These are phyloP conservation scores for Apamea anceps DNA, from an alignment of 2,888 invertebrate species.

Conservation along the genomic window DNA sequence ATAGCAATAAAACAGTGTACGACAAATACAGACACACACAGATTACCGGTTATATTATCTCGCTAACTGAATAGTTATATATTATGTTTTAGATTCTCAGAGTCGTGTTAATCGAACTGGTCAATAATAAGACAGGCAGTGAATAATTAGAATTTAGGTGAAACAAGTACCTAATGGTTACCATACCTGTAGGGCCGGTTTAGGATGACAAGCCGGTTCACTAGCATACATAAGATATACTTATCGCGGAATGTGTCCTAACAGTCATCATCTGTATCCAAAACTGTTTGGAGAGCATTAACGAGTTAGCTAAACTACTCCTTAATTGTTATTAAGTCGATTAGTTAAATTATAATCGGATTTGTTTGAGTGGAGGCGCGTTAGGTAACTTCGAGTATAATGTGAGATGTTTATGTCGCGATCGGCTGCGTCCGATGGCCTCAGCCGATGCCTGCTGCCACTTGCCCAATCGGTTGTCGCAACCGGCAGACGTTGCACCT, in stretches of 20 bases:
- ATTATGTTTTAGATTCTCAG: conserved; percentile 24
- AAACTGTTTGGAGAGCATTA: conserved; percentile 43
- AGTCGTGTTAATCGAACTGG: conserved; percentile 28
- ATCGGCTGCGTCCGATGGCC: conserved; percentile 85
- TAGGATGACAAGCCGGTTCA: conserved; percentile 73
- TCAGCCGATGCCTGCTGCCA: conserved; percentile 80
- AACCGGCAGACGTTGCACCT: conserved; percentile 88
- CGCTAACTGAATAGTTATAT: conserved; percentile 39
- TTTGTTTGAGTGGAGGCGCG: conserved; percentile 82
- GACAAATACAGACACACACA: conserved; percentile 50
- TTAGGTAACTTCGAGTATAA: conserved; percentile 85
- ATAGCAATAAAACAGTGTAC: conserved; percentile 61
- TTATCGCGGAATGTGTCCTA: conserved; percentile 68
- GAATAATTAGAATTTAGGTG: conserved; percentile 61
- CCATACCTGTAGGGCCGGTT: conserved; percentile 76
- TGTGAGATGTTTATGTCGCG: conserved; percentile 87
- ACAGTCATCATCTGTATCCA: conserved; percentile 68
- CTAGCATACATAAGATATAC: conserved; percentile 74
- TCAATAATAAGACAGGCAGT: conserved; percentile 37
- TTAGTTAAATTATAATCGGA: conserved; percentile 81
- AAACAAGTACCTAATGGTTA: conserved; percentile 72
- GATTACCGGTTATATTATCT: conserved; percentile 56
- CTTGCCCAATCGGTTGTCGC: conserved; percentile 88
- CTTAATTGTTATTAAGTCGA: conserved; percentile 76
- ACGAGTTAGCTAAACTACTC: conserved; percentile 66